Percentiles rank a stretch among this genome's conserved stretches.
Evolutionary conservation across 2,797 vertebrate species (phyloP).

Genomic region (Sebastes cheni): DNA sequence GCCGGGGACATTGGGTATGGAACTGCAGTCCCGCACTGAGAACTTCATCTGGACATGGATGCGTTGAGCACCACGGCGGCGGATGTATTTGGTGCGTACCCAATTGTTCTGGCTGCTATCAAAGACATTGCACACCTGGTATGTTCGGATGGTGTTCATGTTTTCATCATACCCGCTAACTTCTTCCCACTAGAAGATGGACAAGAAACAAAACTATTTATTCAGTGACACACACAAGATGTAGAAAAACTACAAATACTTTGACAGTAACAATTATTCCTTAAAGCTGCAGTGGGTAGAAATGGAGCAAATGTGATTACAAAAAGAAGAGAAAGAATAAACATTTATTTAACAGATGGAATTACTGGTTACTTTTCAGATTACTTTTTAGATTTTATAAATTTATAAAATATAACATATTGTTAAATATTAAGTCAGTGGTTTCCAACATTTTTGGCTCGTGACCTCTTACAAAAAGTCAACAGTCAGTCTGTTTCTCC

Average conservation of each 20-base stretch:
- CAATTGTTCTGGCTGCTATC: slow-evolving; percentile 96
- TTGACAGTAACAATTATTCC: not conserved
- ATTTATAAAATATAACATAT: too few relatives aligned
- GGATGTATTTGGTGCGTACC: slow-evolving; percentile 94
- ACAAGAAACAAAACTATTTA: slow-evolving; percentile 16
- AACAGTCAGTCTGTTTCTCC: too few relatives aligned
- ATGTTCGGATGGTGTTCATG: slow-evolving; percentile 98
- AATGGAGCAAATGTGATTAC: too few relatives aligned
- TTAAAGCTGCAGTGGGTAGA: too few relatives aligned
- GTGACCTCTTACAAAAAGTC: too few relatives aligned
- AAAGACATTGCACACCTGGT: slow-evolving; percentile 98
- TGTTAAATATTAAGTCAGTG: too few relatives aligned
- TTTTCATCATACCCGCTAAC: slow-evolving; percentile 97
- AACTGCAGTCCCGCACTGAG: slow-evolving; percentile 94
- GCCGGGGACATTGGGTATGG: slow-evolving; percentile 94
- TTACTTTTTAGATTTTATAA: too few relatives aligned
- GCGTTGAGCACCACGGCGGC: slow-evolving; percentile 89
- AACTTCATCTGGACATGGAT: slow-evolving; percentile 99
- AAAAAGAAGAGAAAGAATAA: too few relatives aligned
- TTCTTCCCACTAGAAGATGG: slow-evolving; percentile 91
- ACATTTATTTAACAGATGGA: too few relatives aligned
- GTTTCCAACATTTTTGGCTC: too few relatives aligned
- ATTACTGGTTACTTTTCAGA: too few relatives aligned
- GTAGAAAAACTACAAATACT: not conserved
- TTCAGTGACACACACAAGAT: not conserved